Conservation (phyloP, 2,113 vertebrate species). For the Sander vitreus region DNA sequence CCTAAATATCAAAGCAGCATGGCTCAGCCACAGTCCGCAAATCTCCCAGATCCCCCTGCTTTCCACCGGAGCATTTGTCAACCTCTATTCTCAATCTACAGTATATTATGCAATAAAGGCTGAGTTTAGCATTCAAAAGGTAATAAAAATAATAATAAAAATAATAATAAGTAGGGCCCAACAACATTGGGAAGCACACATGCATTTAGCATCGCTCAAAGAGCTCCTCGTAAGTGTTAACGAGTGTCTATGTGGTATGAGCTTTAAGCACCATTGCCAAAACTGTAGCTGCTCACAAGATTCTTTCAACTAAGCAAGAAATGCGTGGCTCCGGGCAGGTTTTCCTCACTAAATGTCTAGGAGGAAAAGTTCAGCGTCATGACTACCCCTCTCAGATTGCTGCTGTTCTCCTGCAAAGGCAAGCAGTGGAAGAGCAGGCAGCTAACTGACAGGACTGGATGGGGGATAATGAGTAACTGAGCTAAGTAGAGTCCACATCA, state of each 20-base stretch:
- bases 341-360: conserved; percentile 32
- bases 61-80: conserved; percentile 44
- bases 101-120: conserved; percentile 39
- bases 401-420: conserved; percentile 29
- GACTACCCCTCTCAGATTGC: conserved; percentile 34
- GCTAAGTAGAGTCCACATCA: conserved; percentile 26
- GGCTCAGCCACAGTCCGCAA: conserved; percentile 47
- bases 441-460: conserved; percentile 35
- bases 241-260: conserved; percentile 45
- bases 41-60: conserved; percentile 46
- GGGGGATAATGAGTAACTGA: conserved; percentile 48
- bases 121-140: conserved; percentile 31
- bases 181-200: conserved; percentile 31
- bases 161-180: conserved; percentile 5
- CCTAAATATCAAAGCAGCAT: conserved; percentile 36
- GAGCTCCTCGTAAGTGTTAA: conserved; percentile 47
- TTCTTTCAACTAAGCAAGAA: conserved; percentile 21
- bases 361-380: conserved; percentile 37
- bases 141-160: conserved; percentile 44
- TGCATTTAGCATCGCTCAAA: conserved; percentile 35
- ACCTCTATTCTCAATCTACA: background rate
- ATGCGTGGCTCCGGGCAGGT: conserved; percentile 8
- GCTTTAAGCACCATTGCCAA: conserved; percentile 37
- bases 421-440: conserved; percentile 27
- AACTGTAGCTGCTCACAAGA: conserved; percentile 33